phyloP scores from a whole-genome alignment of 37 sponge, comb jelly and placozoan species.

The Aplysina aerophoba region DNA sequence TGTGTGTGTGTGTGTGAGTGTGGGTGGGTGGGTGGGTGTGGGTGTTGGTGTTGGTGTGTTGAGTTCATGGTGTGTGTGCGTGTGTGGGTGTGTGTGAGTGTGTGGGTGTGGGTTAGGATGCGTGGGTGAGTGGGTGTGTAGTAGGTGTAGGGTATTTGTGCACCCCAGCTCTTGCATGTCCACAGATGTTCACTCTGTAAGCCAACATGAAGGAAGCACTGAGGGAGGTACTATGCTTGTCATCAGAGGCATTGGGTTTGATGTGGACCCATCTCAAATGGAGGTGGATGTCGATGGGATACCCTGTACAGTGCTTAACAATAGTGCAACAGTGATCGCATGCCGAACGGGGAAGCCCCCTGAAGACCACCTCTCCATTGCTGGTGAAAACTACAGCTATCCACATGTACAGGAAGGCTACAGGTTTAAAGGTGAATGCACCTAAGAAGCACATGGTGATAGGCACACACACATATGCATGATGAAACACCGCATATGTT shows the following conservation, averaged over 20 bases:
- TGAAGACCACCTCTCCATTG: constrained; percentile 29
- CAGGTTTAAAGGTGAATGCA: constrained; percentile 57
- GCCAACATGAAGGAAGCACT: constrained; percentile 47
- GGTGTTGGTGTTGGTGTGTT: too few relatives aligned
- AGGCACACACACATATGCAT: too few relatives aligned
- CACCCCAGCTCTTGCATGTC: background rate
- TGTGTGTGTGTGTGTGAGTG: too few relatives aligned
- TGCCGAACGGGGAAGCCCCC: constrained; percentile 48
- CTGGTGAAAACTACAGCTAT: constrained; percentile 20
- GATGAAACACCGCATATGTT: too few relatives aligned
- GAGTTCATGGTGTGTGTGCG: too few relatives aligned
- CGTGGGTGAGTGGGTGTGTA: too few relatives aligned
- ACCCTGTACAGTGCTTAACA: constrained; percentile 42
- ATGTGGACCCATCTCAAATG: constrained; percentile 12
- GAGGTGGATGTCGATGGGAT: constrained; percentile 69
- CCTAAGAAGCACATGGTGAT: background rate
- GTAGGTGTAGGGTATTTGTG: too few relatives aligned
- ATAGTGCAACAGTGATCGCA: constrained; percentile 17
- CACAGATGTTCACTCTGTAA: constrained; percentile 54
- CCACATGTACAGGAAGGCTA: constrained; percentile 48
- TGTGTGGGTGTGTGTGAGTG: too few relatives aligned
- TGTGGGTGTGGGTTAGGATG: too few relatives aligned
- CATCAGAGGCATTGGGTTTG: constrained; percentile 66
- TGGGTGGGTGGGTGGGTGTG: too few relatives aligned
- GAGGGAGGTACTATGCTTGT: constrained; percentile 63